These are phyloP conservation scores for Ennomos erosarius DNA, from an alignment of 2,888 invertebrate genomes.

Conservation along the genomic window DNA sequence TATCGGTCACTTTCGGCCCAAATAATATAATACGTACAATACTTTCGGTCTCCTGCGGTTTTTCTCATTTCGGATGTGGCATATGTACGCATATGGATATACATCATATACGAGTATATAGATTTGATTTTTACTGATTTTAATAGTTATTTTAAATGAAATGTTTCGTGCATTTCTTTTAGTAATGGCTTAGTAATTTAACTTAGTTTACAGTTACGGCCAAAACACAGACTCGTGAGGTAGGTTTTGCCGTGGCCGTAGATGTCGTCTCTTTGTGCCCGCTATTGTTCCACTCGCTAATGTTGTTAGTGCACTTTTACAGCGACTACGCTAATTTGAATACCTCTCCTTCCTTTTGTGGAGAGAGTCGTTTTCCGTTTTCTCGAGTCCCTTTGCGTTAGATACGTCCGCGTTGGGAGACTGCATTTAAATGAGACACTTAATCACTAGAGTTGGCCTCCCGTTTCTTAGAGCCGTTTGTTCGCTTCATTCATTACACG, in stretches of 20 bases:
- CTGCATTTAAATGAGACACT: conserved; percentile 85
- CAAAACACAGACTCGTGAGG: conserved; percentile 48
- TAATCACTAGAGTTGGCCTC: conserved; percentile 81
- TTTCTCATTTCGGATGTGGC: no score
- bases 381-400: conserved; percentile 82
- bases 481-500: conserved; percentile 78
- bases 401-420: conserved; percentile 79
- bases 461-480: conserved; percentile 77
- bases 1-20: no score
- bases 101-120: no score
- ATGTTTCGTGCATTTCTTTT: no score
- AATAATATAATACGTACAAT: no score
- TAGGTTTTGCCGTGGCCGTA: conserved; percentile 63
- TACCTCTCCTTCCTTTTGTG: conserved; percentile 82
- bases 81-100: no score
- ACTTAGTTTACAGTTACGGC: background rate
- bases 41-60: no score
- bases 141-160: no score
- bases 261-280: conserved; percentile 73
- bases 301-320: conserved; percentile 85
- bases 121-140: no score
- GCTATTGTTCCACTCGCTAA: conserved; percentile 81
- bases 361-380: conserved; percentile 82
- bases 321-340: conserved; percentile 84
- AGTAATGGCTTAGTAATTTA: no score